Percentiles rank a stretch among this genome's conserved stretches.
Conservation (phyloP, 2,888 invertebrate genomes). For the Ischnura elegans region DNA sequence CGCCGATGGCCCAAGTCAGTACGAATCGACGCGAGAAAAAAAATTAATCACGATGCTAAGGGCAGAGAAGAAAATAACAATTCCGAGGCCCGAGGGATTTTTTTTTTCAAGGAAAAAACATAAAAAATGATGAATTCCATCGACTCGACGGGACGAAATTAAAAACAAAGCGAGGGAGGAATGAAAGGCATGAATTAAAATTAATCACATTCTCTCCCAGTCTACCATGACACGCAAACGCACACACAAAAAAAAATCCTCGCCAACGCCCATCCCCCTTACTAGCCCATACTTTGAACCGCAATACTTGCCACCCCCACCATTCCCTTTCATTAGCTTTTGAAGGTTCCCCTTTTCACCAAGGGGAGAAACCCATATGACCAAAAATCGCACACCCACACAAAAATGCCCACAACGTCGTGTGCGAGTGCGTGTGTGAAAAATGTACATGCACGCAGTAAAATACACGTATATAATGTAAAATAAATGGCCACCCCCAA, state of each 20-base stretch:
- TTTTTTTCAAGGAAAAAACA: too few species aligned
- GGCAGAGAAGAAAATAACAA: not conserved
- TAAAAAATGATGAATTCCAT: not conserved
- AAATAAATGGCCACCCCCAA: not conserved
- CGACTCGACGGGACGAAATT: not conserved
- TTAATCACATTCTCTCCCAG: slow-evolving; percentile 1
- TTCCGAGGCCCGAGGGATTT: not conserved
- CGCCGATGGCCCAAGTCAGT: not conserved
- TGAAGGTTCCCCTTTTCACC: slow-evolving; percentile 27
- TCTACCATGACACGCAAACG: not conserved
- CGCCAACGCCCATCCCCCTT: too few species aligned
- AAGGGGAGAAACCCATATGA: not conserved
- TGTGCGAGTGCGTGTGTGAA: too few species aligned
- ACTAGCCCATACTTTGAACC: not conserved
- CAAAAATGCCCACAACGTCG: too few species aligned
- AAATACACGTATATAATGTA: too few species aligned
- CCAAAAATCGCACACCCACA: not conserved
- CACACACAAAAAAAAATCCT: not conserved
- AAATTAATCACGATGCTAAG: not conserved
- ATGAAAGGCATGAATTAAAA: slow-evolving; percentile 52
- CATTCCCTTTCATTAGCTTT: slow-evolving; percentile 52
- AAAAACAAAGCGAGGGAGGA: slow-evolving; percentile 11
- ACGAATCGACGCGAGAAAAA: not conserved
- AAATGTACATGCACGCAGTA: too few species aligned
- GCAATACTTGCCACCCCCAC: slow-evolving; percentile 13